These are phyloP conservation scores for Hypocryptadius cinnamomeus DNA, from an alignment of 2,113 vertebrate genomes.

Conservation along the genomic window DNA sequence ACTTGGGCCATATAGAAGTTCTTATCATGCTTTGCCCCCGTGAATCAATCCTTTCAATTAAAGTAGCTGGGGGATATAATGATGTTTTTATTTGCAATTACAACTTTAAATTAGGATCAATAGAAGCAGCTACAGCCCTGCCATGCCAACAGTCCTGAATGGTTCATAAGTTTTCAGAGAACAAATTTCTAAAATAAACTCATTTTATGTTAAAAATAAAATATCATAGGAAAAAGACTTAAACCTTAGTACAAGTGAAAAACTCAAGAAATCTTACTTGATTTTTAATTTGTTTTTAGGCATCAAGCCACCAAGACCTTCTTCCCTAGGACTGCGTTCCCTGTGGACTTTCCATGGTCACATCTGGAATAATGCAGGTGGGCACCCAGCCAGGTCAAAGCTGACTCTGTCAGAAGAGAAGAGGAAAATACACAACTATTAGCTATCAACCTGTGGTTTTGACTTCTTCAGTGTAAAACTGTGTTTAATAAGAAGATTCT, in stretches of 20 bases:
- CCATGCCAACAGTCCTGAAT: constrained; percentile 14
- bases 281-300: constrained; percentile 56
- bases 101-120: constrained; percentile 80
- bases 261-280: constrained; percentile 52
- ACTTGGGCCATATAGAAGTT: constrained; percentile 7
- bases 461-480: not conserved
- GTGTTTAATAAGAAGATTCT: not conserved
- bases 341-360: constrained; percentile 75
- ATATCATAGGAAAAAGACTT: constrained; percentile 38
- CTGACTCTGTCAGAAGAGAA: constrained; percentile 26
- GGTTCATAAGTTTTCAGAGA: constrained; percentile 50
- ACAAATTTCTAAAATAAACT: constrained; percentile 72
- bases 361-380: constrained; percentile 83
- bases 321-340: constrained; percentile 73
- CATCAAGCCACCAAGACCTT: constrained; percentile 54
- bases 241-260: constrained; percentile 41
- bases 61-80: constrained; percentile 59
- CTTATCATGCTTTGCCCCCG: not conserved
- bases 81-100: constrained; percentile 82
- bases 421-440: constrained; percentile 29
- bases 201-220: constrained; percentile 69
- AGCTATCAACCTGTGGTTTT: not conserved
- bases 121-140: constrained; percentile 69
- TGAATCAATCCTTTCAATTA: constrained; percentile 60
- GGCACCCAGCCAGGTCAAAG: constrained; percentile 72